Evolutionary conservation across 2,113 vertebrate species (phyloP).

Genomic region (Centrocercus urophasianus): DNA sequence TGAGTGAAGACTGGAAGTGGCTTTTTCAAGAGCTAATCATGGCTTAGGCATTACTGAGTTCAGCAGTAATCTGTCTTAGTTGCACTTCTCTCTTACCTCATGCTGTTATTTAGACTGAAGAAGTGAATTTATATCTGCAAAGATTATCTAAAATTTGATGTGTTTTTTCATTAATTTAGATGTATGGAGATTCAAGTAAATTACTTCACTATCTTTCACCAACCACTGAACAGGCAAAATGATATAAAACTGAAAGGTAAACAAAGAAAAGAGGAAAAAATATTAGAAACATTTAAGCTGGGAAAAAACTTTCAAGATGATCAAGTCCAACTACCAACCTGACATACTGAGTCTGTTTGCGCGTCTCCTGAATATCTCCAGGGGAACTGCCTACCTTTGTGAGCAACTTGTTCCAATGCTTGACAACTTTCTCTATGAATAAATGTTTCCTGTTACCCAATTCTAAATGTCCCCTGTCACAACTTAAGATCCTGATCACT

Average conservation of each 20-base stretch:
- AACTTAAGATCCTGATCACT: not conserved
- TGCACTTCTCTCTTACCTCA: not conserved
- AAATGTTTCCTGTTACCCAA: not conserved
- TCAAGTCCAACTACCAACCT: not conserved
- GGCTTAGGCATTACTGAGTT: not conserved
- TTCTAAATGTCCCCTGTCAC: not conserved
- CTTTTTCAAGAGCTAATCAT: not conserved
- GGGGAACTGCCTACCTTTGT: not conserved
- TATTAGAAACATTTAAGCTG: not conserved
- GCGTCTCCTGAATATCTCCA: not conserved
- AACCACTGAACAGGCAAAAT: not conserved
- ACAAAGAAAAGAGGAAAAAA: not conserved
- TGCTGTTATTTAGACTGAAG: not conserved
- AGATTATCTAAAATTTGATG: not conserved
- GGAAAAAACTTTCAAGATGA: not conserved
- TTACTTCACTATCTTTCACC: not conserved
- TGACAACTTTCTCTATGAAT: not conserved
- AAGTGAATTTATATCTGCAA: not conserved
- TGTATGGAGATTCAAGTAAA: not conserved
- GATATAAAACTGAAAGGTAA: not conserved
- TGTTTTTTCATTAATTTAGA: not conserved
- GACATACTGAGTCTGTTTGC: not conserved
- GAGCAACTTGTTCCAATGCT: not conserved
- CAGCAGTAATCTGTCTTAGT: not conserved
- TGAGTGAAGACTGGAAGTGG: not conserved